Evolutionary conservation across 2,797 vertebrate species (phyloP).

Genomic region (Cossypha polioptera): DNA sequence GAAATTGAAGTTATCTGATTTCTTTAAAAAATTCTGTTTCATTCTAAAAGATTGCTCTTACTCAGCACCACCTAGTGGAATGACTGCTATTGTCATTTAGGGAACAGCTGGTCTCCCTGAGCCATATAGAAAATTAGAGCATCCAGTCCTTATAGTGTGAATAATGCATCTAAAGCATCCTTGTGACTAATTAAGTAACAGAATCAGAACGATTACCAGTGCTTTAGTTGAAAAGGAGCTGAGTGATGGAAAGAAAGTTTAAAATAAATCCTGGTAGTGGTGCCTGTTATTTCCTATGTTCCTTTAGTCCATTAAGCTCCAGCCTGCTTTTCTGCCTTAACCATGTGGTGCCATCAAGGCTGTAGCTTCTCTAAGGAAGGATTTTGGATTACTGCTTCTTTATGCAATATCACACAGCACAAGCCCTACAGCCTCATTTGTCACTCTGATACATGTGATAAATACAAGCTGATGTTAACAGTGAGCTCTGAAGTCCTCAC

Average conservation of each 20-base stretch:
- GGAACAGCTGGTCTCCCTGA: not conserved
- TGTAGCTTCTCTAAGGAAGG: not conserved
- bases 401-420: not conserved
- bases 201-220: not conserved
- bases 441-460: not conserved
- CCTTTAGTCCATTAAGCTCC: not conserved
- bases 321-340: not conserved
- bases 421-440: not conserved
- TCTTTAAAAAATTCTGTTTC: not conserved
- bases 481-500: not conserved
- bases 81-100: not conserved
- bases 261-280: fast-evolving
- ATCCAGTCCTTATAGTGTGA: not conserved
- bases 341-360: fast-evolving
- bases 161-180: not conserved
- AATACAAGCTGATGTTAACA: not conserved
- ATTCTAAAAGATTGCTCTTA: slow-evolving; percentile 15
- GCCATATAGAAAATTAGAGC: not conserved
- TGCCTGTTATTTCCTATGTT: not conserved
- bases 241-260: not conserved
- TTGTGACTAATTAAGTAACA: not conserved
- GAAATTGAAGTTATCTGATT: not conserved
- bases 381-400: not conserved
- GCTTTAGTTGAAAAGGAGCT: not conserved
- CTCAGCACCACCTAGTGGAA: slow-evolving; percentile 78